phyloP scores from a whole-genome alignment of 2,797 vertebrate genomes.

The Tinamus major region DNA sequence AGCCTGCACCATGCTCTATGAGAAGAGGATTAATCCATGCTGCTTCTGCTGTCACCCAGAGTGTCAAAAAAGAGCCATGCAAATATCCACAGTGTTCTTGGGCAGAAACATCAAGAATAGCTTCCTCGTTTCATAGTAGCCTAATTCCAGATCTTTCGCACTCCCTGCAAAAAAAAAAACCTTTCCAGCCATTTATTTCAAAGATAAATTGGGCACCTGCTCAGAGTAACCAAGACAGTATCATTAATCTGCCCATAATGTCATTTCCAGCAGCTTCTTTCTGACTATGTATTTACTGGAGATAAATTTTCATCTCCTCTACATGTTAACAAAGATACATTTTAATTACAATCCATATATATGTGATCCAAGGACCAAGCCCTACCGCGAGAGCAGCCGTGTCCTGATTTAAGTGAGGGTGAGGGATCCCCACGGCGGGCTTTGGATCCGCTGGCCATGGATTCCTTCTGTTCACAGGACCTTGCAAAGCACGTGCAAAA shows the following conservation, averaged over 20 bases:
- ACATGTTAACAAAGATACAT: neutral
- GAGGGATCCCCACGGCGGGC: accelerated
- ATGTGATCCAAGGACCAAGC: neutral
- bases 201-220: neutral
- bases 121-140: neutral
- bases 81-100: conserved; percentile 58
- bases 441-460: accelerated
- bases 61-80: conserved; percentile 12
- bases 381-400: accelerated
- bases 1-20: neutral
- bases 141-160: neutral
- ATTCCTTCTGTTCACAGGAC: neutral
- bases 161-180: neutral
- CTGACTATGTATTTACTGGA: neutral
- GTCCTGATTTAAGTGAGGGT: accelerated
- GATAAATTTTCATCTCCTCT: neutral
- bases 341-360: neutral
- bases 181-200: neutral
- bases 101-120: neutral
- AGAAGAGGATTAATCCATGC: conserved; percentile 24
- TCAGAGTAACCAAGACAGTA: neutral
- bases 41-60: conserved; percentile 2
- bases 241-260: neutral
- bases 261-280: neutral
- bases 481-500: accelerated